phyloP scores from a whole-genome alignment of 2,888 invertebrate genomes.

The Chrysotoxum bicinctum region DNA sequence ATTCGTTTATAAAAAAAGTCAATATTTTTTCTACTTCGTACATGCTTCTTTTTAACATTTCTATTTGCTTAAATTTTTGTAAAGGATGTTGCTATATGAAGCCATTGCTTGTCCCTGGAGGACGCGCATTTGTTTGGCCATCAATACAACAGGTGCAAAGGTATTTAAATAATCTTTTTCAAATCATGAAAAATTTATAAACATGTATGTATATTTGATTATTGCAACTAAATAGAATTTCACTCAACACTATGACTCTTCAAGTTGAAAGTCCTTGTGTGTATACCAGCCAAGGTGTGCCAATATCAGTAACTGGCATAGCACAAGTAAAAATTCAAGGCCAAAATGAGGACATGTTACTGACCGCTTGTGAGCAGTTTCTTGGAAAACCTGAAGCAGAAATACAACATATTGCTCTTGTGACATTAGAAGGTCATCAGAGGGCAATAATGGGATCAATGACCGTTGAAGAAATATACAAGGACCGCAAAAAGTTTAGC shows the following conservation, averaged over 20 bases:
- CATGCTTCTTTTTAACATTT: not conserved
- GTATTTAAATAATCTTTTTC: constrained; percentile 78
- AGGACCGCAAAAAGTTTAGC: constrained; percentile 97
- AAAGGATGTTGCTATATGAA: constrained; percentile 97
- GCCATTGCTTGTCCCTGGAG: constrained; percentile 96
- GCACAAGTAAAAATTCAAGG: constrained; percentile 95
- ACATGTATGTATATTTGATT: not conserved
- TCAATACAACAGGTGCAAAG: constrained; percentile 92
- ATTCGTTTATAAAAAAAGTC: no score
- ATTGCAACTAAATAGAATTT: constrained; percentile 86
- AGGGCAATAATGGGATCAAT: constrained; percentile 98
- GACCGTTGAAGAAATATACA: constrained; percentile 98
- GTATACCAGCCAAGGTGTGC: constrained; percentile 97
- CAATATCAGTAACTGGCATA: constrained; percentile 98
- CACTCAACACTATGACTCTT: constrained; percentile 97
- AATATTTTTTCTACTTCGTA: no score
- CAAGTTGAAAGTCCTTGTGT: constrained; percentile 97
- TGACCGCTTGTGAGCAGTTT: constrained; percentile 96
- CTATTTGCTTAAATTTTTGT: not conserved
- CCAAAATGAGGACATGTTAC: constrained; percentile 88
- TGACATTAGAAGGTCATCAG: constrained; percentile 96
- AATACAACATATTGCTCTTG: constrained; percentile 94
- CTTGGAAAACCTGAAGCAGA: constrained; percentile 93
- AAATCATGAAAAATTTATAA: not conserved
- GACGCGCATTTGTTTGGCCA: constrained; percentile 98